These are phyloP conservation scores for Oreocharis arfaki DNA, from an alignment of 2,113 vertebrate genomes.

Conservation along the genomic window DNA sequence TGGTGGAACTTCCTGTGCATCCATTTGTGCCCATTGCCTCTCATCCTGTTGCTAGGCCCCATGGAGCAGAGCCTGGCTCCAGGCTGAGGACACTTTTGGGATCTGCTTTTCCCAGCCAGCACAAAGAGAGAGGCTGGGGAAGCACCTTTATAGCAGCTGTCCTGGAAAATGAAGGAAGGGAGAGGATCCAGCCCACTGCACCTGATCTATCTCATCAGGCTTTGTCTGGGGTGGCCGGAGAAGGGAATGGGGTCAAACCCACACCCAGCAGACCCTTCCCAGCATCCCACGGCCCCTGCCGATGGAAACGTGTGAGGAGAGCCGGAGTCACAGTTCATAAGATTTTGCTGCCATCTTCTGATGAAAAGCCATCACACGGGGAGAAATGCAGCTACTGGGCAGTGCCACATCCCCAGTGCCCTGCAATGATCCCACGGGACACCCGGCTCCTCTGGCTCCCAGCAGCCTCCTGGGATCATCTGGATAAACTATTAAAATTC, in stretches of 20 bases:
- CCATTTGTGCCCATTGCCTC: neutral
- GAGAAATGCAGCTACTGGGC: neutral
- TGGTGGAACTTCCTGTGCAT: neutral
- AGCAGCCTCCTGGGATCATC: rapidly evolving
- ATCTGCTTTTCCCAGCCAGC: neutral
- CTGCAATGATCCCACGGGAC: rapidly evolving
- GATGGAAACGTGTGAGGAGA: neutral
- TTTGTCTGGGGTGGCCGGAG: neutral
- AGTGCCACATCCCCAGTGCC: neutral
- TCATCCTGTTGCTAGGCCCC: neutral
- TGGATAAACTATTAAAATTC: neutral
- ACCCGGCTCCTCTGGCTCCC: rapidly evolving
- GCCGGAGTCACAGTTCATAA: neutral
- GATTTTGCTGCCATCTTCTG: constrained; percentile 80
- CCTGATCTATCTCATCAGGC: too few species aligned
- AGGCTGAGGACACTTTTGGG: neutral
- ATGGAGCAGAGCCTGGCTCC: neutral
- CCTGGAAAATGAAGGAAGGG: neutral
- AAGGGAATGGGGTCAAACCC: neutral
- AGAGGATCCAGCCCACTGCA: neutral
- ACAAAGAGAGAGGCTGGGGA: rapidly evolving
- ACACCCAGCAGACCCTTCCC: neutral
- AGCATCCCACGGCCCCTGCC: neutral
- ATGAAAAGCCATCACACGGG: constrained; percentile 11
- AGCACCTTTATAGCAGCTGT: neutral